Conservation (phyloP, 2,888 invertebrate species). For the Podabrus alpinus region DNA sequence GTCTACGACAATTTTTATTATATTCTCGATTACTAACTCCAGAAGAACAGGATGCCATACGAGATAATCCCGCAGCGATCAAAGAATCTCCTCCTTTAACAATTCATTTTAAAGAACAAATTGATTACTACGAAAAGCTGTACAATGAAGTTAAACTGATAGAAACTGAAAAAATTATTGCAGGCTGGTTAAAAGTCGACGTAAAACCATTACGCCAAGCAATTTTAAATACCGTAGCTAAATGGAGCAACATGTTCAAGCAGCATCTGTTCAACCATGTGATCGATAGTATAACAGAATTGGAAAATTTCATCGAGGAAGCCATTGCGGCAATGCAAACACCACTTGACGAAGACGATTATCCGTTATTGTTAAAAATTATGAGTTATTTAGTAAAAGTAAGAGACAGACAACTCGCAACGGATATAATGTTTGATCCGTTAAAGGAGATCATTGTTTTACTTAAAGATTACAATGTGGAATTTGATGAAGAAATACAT, state of each 20-base stretch:
- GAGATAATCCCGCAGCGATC: slow-evolving; percentile 40
- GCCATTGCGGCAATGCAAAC: slow-evolving; percentile 73
- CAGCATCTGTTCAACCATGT: slow-evolving; percentile 83
- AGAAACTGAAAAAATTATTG: slow-evolving; percentile 69
- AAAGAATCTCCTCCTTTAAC: slow-evolving; percentile 67
- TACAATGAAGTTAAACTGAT: slow-evolving; percentile 75
- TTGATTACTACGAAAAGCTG: slow-evolving; percentile 79
- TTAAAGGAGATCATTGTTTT: slow-evolving; percentile 84
- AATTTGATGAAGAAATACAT: slow-evolving; percentile 78
- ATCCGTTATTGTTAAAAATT: slow-evolving; percentile 79
- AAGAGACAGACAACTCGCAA: slow-evolving; percentile 76
- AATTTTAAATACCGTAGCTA: slow-evolving; percentile 80
- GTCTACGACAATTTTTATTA: slow-evolving; percentile 74
- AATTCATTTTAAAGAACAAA: slow-evolving; percentile 78
- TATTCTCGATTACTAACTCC: slow-evolving; percentile 74
- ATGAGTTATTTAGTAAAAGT: slow-evolving; percentile 80
- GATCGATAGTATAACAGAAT: slow-evolving; percentile 72
- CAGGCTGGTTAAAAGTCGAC: slow-evolving; percentile 80
- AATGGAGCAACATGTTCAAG: slow-evolving; percentile 89
- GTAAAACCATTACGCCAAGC: slow-evolving; percentile 79
- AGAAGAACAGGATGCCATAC: slow-evolving; percentile 69
- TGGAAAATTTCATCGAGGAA: slow-evolving; percentile 77
- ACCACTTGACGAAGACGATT: slow-evolving; percentile 81
- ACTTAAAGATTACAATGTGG: slow-evolving; percentile 82
- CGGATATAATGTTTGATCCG: slow-evolving; percentile 90